Percentiles rank a stretch among this genome's conserved stretches.
phyloP scores from a whole-genome alignment of 2,113 vertebrate species.

The Eolophus roseicapilla region DNA sequence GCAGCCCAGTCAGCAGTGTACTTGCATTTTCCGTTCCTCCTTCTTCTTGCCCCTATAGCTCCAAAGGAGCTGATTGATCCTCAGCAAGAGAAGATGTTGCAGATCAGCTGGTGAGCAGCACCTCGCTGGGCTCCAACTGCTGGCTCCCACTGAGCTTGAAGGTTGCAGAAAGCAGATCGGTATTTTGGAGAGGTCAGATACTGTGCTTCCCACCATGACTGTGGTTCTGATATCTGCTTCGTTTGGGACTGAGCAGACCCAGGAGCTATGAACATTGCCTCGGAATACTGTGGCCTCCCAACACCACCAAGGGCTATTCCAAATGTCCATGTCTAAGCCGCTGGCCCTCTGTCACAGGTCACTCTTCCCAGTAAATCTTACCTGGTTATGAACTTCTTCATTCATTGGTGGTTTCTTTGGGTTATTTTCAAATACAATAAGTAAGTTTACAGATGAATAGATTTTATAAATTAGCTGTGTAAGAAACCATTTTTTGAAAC shows the following conservation, averaged over 20 bases:
- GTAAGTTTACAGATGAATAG: background rate
- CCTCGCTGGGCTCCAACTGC: background rate
- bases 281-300: background rate
- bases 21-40: background rate
- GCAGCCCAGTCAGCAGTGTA: background rate
- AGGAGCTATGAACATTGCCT: rapidly evolving
- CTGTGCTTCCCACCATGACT: background rate
- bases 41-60: background rate
- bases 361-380: background rate
- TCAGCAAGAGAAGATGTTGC: background rate
- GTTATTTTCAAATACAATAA: background rate
- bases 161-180: background rate
- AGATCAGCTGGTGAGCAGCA: background rate
- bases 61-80: background rate
- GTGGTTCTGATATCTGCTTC: background rate
- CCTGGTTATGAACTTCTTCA: background rate
- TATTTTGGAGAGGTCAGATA: background rate
- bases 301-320: background rate
- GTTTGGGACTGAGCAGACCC: background rate
- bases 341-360: background rate
- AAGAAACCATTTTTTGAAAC: background rate
- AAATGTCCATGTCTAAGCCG: background rate
- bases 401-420: background rate
- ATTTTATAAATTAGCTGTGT: background rate
- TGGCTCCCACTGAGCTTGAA: background rate